Base-by-base conservation (phyloP, 2,797 vertebrate species). In the Spea hammondii region DNA sequence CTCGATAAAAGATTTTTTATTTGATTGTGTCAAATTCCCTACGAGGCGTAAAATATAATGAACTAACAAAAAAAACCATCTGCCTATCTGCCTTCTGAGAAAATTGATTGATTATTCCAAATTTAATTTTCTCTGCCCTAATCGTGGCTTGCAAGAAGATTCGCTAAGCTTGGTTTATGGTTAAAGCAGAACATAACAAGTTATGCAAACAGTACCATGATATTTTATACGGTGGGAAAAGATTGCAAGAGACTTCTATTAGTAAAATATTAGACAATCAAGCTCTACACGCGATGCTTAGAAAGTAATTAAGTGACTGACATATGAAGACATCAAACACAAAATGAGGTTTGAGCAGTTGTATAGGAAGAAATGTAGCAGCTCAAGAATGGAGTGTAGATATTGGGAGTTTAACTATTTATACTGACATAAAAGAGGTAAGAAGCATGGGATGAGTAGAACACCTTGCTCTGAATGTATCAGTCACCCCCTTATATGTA, bases 241-340 rank as follows among this genome's bases (percentile, higher is more conserved):
- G 51, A 65, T 6, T 7, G 51, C 51, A 53, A n/a, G 70, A 53
- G 50, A 12, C 4, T 46, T 53, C 54, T 60, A 71, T 45, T 79
- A 79, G 67, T 79, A 67, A 79, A 64, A 71, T 62, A 72, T 78
- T 65, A 78, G 44, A 70, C 8, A 45, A 65, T 32, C 46, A 13
- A 47, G 51, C 68, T 54, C 60, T 60, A 78, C 76, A 78, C 51
- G 70, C 65, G 65, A 64, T 78, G 70, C 46, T 69, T 51, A 53
- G 59, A 64, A 32, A 64, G 76, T 71, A 71, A 78, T 78, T 78
- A 78, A 65, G 65, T 13, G 32, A 78, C 66, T 51, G 48, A 78
- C 71, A 71, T 60, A 78, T 78, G 65, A 78, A 71, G 55, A 65
- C 60, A 71, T 78, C 76, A 70, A 77, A 32, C 32, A 3, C 32